These are phyloP conservation scores for Calycopis cecrops DNA, from an alignment of 1,140 invertebrate species.

Conservation along the genomic window DNA sequence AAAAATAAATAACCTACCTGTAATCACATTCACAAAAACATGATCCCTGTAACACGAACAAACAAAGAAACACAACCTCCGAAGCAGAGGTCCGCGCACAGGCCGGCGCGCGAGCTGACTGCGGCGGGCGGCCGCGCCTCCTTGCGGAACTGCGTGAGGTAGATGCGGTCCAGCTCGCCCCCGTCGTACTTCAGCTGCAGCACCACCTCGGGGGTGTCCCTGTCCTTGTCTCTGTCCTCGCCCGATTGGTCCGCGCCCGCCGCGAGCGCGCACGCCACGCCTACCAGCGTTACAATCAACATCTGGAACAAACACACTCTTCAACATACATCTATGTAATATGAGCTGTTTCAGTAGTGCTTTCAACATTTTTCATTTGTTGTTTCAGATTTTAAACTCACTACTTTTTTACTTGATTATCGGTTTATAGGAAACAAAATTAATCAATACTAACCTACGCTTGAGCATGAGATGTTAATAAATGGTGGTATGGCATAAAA, in stretches of 20 bases:
- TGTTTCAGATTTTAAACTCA: too few species aligned
- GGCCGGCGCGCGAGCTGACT: slow-evolving; percentile 38
- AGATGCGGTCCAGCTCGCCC: slow-evolving; percentile 63
- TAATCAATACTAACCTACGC: too few species aligned
- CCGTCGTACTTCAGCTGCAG: slow-evolving; percentile 60
- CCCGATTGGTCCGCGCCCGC: slow-evolving; percentile 19
- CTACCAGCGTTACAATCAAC: slow-evolving; percentile 32
- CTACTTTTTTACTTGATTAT: too few species aligned
- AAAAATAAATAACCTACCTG: too few species aligned
- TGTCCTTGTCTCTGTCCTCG: slow-evolving; percentile 16
- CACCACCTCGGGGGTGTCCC: slow-evolving; percentile 51
- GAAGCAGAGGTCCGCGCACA: slow-evolving; percentile 64
- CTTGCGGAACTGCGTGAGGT: slow-evolving; percentile 61
- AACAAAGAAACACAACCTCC: slow-evolving; percentile 39
- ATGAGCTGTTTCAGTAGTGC: too few species aligned
- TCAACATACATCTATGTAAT: too few species aligned
- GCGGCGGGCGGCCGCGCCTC: slow-evolving; percentile 31
- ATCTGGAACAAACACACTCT: slow-evolving; percentile 44
- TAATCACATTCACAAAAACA: neutral
- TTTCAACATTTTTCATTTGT: too few species aligned
- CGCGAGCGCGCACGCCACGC: slow-evolving; percentile 36
- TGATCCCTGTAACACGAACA: neutral
- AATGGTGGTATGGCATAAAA: too few species aligned
- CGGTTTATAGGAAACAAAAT: too few species aligned
- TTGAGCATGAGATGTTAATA: too few species aligned